Conservation (phyloP, 2,113 vertebrate genomes). For the Harpagus bidentatus region DNA sequence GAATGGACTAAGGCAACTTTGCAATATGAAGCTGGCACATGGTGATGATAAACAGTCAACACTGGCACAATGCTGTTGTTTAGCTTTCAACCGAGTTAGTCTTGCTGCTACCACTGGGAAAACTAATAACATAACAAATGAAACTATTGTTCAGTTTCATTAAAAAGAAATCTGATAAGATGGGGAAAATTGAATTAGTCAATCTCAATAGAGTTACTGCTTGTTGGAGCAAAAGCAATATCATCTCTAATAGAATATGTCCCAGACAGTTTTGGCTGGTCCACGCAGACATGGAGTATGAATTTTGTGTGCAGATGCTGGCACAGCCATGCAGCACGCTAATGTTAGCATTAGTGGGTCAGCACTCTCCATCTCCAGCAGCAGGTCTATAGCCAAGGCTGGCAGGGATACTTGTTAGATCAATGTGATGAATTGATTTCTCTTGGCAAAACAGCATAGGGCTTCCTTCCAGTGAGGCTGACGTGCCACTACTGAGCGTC, state of each 20-base stretch:
- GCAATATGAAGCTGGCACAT: conserved; percentile 48
- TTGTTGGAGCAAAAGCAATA: conserved; percentile 69
- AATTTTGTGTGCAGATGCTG: conserved; percentile 46
- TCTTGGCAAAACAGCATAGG: conserved; percentile 41
- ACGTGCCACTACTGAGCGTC: background rate
- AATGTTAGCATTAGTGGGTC: conserved; percentile 63
- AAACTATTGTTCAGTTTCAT: conserved; percentile 81
- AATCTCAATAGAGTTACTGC: conserved; percentile 68
- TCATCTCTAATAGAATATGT: conserved; percentile 71
- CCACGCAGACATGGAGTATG: background rate
- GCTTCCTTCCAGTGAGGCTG: conserved; percentile 47
- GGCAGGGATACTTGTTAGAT: conserved; percentile 29
- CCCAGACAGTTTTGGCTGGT: conserved; percentile 64
- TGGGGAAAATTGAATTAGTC: conserved; percentile 76
- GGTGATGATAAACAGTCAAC: conserved; percentile 61
- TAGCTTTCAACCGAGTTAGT: conserved; percentile 42
- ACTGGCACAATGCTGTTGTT: conserved; percentile 42
- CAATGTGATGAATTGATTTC: conserved; percentile 47
- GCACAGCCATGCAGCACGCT: background rate
- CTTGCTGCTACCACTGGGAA: conserved; percentile 66
- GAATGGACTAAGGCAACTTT: conserved; percentile 11
- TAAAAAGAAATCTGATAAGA: conserved; percentile 81
- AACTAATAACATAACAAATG: conserved; percentile 77
- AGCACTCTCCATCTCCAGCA: background rate
- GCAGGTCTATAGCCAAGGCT: conserved; percentile 3